Base-by-base conservation (phyloP, 2,797 vertebrate species). In the Lutjanus campechanus region DNA sequence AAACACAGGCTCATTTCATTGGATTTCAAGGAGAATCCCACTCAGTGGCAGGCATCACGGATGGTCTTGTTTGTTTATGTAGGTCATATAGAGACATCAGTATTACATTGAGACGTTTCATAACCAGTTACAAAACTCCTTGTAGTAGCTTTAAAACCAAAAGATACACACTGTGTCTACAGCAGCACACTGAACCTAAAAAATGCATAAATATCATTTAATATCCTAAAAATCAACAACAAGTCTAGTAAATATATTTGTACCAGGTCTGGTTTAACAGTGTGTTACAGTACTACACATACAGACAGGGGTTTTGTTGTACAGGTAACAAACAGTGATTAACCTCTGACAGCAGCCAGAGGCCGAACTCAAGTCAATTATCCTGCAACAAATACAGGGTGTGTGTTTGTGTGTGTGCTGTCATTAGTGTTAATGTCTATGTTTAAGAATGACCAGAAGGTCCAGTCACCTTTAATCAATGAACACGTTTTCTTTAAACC, bases 371-470 rank as follows among this genome's bases (percentile, higher is more conserved):
- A 36, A 50, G 63, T 36, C 51, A 65, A 58, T 78, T 66, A 78
- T 68, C 73, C 54, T 61, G 68, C 56, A 50, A 41, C 70, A 89
- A 91, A 77, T 66, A 90, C 83, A 75, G 80, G 72, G 89, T 73
- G 82, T 75, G 80, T 46, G 56, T 79, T 20, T 85, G 73, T 7
- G 60, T 70, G 71, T 53, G 62, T 16, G 53, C 77, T 87, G 74
- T 85, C 67, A 89, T 89, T 88, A 88, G 53, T 60, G 66, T 53
- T 85, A 90, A 91, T 86, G 83, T 82, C 86, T 86, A 20, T 90
- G 78, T 85, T 92, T 83, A 82, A 65, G 65, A 71, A 40, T 69
- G 82, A 73, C 69, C 81, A 77, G 46, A 73, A 81, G 74, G 74
- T 68, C 62, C 74, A 58, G 75, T 77, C 68, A 77, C 59, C 76